Percentiles rank a stretch among this genome's conserved stretches.
Conservation (phyloP, 2,113 vertebrate genomes). For the Eidolon helvum region DNA sequence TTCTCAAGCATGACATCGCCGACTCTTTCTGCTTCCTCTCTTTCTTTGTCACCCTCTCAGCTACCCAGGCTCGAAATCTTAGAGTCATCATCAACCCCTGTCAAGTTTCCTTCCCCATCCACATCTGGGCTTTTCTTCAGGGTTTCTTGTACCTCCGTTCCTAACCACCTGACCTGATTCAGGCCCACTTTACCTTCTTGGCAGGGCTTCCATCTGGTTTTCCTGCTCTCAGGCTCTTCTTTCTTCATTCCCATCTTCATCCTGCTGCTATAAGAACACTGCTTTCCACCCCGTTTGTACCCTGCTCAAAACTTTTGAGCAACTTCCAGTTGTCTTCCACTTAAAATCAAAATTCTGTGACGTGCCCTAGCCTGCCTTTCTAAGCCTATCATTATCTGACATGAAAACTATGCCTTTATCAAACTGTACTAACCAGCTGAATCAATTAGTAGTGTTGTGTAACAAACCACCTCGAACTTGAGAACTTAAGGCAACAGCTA, state of each 20-base stretch:
- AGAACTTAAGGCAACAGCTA: neutral
- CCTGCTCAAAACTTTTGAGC: neutral
- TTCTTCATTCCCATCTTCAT: neutral
- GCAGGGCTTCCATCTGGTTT: neutral
- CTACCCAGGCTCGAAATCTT: neutral
- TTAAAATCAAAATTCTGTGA: neutral
- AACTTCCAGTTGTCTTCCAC: neutral
- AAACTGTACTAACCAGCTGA: neutral
- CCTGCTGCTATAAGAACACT: neutral
- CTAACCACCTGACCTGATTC: neutral
- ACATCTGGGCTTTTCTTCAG: neutral
- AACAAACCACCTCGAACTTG: neutral
- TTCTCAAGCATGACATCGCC: neutral
- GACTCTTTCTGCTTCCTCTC: neutral
- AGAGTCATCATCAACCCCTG: too few relatives aligned
- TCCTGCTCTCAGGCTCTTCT: too few relatives aligned
- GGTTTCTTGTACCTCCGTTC: neutral
- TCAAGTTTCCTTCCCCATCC: neutral
- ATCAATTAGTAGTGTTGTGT: neutral
- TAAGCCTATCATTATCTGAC: neutral
- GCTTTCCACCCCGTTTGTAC: neutral
- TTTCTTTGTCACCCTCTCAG: neutral
- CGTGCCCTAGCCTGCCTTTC: neutral
- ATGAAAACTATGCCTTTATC: neutral
- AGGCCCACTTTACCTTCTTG: rapidly evolving